A percentile compares a stretch with the other conserved stretches of the same genome.
Conservation (phyloP, 2,113 vertebrate species). For the Lipophrys pholis region DNA sequence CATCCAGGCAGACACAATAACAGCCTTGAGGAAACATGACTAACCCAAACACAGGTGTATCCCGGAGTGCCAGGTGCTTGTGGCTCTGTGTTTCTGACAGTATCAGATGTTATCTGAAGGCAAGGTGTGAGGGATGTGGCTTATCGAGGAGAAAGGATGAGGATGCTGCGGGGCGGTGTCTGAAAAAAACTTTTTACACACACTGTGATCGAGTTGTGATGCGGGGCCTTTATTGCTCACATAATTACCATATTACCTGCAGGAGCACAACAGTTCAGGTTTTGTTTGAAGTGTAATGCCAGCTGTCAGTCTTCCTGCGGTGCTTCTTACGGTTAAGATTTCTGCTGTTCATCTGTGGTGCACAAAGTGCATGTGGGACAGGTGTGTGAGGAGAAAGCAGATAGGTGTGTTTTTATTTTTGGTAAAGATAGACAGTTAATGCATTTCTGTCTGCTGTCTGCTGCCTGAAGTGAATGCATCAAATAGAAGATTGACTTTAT, state of each 20-base stretch:
- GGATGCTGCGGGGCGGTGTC: conserved; percentile 11
- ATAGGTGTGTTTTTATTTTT: conserved; percentile 31
- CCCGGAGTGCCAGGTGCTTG: conserved; percentile 59
- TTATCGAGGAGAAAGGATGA: conserved; percentile 40
- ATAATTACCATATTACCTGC: not conserved
- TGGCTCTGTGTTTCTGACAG: conserved; percentile 65
- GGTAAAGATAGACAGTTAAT: not conserved
- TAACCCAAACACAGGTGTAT: conserved; percentile 75
- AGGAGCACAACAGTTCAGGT: conserved; percentile 3
- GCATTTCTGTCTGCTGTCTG: not conserved
- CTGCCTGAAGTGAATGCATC: not conserved
- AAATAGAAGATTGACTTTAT: conserved; percentile 6
- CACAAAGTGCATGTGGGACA: conserved; percentile 66
- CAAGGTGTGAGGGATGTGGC: conserved; percentile 13
- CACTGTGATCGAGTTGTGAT: not conserved
- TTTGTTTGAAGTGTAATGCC: conserved; percentile 51
- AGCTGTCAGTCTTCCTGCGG: conserved; percentile 7
- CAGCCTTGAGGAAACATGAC: conserved; percentile 72
- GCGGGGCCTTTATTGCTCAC: conserved; percentile 1
- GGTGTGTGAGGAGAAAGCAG: conserved; percentile 54
- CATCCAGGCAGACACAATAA: conserved; percentile 77
- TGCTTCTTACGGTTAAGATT: conserved; percentile 21
- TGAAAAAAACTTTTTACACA: not conserved
- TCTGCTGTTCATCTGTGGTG: conserved; percentile 41
- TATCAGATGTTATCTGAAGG: conserved; percentile 77